These are phyloP conservation scores for Tyrannus savana DNA, from an alignment of 2,113 vertebrate species.

Conservation along the genomic window DNA sequence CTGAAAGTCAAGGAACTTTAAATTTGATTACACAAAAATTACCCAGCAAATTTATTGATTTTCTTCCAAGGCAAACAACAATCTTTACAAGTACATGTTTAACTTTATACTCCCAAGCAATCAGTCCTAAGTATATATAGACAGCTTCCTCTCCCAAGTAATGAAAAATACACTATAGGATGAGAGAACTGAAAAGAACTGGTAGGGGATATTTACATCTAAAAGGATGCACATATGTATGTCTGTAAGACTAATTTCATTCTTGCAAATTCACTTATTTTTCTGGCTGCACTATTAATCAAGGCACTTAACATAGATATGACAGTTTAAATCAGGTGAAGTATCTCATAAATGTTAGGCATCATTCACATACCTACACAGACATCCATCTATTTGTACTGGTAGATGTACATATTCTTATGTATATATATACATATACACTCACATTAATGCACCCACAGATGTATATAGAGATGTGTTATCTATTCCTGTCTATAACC, in stretches of 20 bases:
- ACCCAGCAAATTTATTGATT: constrained; percentile 35
- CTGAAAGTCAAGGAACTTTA: constrained; percentile 55
- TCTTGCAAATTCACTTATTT: background rate
- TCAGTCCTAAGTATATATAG: background rate
- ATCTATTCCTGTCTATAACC: background rate
- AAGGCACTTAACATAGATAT: background rate
- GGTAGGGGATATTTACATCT: background rate
- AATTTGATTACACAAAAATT: constrained; percentile 56
- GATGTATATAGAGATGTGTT: background rate
- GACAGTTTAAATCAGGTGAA: background rate
- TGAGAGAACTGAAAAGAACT: background rate
- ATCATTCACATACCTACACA: background rate
- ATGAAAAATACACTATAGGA: background rate
- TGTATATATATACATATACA: background rate
- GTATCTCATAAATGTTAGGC: background rate
- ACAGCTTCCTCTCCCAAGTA: background rate
- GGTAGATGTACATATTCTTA: background rate
- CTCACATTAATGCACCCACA: background rate
- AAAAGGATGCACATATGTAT: background rate
- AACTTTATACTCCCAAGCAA: constrained; percentile 26
- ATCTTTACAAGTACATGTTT: constrained; percentile 35
- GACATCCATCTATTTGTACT: background rate
- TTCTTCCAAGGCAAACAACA: constrained; percentile 43
- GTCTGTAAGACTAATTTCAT: background rate
- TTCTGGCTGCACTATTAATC: background rate